Percentiles rank a stretch among this genome's conserved stretches.
These are phyloP conservation scores for Spatulosminthurus flaviceps DNA, from an alignment of 2,888 invertebrate genomes.

Conservation along the genomic window DNA sequence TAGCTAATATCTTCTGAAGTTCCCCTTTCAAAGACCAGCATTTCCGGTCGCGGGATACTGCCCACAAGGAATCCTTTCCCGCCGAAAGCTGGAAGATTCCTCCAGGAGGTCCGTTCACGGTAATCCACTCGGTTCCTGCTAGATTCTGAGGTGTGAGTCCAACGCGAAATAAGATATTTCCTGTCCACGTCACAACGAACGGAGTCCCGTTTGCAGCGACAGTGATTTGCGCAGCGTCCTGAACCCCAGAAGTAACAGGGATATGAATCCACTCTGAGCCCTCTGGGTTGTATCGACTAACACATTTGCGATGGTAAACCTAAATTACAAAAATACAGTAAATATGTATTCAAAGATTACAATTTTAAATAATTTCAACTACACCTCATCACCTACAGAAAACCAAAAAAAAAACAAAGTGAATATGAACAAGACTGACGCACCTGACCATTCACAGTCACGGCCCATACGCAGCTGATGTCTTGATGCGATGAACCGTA, in stretches of 20 bases:
- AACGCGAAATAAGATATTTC: constrained; percentile 81
- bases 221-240: constrained; percentile 85
- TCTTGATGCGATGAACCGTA: constrained; percentile 80
- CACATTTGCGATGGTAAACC: constrained; percentile 86
- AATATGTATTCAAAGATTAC: background rate
- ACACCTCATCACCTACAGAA: too few relatives aligned
- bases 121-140: constrained; percentile 80
- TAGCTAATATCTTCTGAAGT: constrained; percentile 46
- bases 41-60: constrained; percentile 76
- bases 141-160: constrained; percentile 82
- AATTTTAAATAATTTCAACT: background rate
- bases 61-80: constrained; percentile 82
- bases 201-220: constrained; percentile 87
- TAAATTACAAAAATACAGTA: constrained; percentile 64
- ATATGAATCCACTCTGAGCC: constrained; percentile 86
- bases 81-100: constrained; percentile 75
- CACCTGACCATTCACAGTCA: constrained; percentile 88
- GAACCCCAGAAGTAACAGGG: constrained; percentile 75
- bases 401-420: background rate
- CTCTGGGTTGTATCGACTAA: constrained; percentile 80
- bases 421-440: constrained; percentile 49
- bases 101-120: constrained; percentile 65
- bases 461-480: constrained; percentile 86
- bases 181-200: constrained; percentile 87
- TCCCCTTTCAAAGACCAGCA: constrained; percentile 62